These are phyloP conservation scores for Amiota minor DNA, from an alignment of 2,888 invertebrate genomes.

Conservation along the genomic window DNA sequence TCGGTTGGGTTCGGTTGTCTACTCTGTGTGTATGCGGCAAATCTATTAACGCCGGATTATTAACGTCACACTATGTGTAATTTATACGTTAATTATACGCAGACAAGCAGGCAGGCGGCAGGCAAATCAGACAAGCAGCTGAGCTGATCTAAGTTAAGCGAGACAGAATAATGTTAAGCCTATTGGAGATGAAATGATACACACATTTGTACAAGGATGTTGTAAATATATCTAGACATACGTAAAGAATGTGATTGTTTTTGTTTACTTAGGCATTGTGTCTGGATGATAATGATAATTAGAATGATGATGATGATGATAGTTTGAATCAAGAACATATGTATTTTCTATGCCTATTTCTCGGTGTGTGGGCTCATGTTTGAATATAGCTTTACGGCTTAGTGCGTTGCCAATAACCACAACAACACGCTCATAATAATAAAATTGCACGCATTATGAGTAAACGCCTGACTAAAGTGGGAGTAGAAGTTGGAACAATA, in stretches of 20 bases:
- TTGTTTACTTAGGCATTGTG: too few relatives aligned
- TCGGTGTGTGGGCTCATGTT: neutral
- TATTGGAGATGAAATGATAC: neutral
- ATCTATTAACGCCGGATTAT: constrained; percentile 66
- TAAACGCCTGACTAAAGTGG: neutral
- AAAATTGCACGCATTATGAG: neutral
- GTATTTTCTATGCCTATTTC: neutral
- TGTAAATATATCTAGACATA: neutral
- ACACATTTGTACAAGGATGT: too few relatives aligned
- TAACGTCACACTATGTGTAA: constrained; percentile 65
- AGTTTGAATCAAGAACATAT: neutral
- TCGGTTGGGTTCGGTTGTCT: too few relatives aligned
- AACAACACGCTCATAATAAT: constrained; percentile 19
- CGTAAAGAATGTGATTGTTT: neutral
- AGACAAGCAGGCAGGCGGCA: neutral
- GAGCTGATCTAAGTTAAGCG: too few relatives aligned
- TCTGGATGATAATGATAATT: too few relatives aligned
- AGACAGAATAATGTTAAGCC: neutral
- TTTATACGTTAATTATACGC: constrained; percentile 64
- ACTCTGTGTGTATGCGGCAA: constrained; percentile 40
- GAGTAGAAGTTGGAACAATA: constrained; percentile 6
- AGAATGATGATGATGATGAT: too few relatives aligned
- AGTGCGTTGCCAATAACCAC: constrained; percentile 9
- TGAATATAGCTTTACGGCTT: constrained; percentile 18
- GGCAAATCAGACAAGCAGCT: neutral